Evolutionary conservation across 2,888 invertebrate species (phyloP).

Genomic region (Prosapia bicincta): DNA sequence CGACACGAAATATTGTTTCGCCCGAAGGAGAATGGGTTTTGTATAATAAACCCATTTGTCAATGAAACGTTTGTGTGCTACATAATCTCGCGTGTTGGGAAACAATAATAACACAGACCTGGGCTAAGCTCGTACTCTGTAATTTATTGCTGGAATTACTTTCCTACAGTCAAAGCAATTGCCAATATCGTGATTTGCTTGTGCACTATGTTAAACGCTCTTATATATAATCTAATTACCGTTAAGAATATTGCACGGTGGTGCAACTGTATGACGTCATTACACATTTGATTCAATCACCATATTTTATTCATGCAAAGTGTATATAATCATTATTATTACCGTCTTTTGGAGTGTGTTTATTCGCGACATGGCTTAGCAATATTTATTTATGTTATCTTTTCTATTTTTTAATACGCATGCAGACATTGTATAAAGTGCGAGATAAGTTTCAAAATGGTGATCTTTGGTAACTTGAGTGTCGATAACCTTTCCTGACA

Average conservation of each 20-base stretch:
- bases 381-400: no score
- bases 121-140: not conserved
- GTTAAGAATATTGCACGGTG: not conserved
- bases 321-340: no score
- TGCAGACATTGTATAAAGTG: no score
- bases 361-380: no score
- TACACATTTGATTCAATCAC: no score
- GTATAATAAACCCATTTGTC: not conserved
- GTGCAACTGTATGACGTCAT: not conserved
- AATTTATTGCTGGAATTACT: not conserved
- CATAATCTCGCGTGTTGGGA: not conserved
- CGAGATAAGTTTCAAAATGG: no score
- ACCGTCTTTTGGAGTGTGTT: no score
- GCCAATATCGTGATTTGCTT: not conserved
- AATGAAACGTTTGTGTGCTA: not conserved
- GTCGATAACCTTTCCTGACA: no score
- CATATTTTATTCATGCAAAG: no score
- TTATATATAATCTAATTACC: not conserved
- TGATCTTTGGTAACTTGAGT: no score
- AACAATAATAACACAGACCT: not conserved
- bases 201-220: not conserved
- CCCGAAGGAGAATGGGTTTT: not conserved
- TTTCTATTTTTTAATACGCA: no score
- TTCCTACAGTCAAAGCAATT: constrained; percentile 2
- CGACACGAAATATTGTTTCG: not conserved